A percentile compares a stretch with the other conserved stretches of the same genome.
Evolutionary conservation across 1,140 invertebrate species (phyloP).

Genomic region (Heterodera schachtii): DNA sequence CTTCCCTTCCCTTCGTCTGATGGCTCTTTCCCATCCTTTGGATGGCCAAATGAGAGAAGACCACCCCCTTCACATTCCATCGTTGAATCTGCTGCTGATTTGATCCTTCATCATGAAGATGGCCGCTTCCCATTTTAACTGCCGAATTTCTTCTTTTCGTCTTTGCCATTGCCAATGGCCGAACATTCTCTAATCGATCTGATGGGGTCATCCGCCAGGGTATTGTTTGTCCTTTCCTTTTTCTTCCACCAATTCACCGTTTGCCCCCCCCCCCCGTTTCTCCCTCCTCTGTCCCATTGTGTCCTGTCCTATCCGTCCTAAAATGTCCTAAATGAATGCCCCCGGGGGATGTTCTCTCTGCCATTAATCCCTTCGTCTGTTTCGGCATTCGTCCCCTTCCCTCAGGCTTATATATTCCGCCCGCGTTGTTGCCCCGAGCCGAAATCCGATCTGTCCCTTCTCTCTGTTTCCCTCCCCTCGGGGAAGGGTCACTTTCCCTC

Average conservation of each 20-base stretch:
- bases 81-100: too few species aligned
- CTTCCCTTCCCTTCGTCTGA: background rate
- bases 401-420: conserved; percentile 6
- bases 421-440: background rate
- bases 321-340: background rate
- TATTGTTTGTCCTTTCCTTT: too few species aligned
- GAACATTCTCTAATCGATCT: too few species aligned
- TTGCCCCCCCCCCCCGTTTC: background rate
- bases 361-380: conserved; percentile 4
- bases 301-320: background rate
- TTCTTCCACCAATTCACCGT: too few species aligned
- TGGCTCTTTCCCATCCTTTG: background rate
- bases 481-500: conserved; percentile 1
- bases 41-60: background rate
- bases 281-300: background rate
- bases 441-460: conserved; percentile 8
- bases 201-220: too few species aligned
- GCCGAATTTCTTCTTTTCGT: too few species aligned
- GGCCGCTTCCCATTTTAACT: too few species aligned
- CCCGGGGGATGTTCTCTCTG: too few species aligned
- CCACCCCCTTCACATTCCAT: too few species aligned
- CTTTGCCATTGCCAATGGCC: too few species aligned
- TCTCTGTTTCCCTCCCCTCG: too few species aligned
- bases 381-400: conserved; percentile 7
- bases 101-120: too few species aligned